Conservation (phyloP, 2,797 vertebrate species). For the Botia almorhae region DNA sequence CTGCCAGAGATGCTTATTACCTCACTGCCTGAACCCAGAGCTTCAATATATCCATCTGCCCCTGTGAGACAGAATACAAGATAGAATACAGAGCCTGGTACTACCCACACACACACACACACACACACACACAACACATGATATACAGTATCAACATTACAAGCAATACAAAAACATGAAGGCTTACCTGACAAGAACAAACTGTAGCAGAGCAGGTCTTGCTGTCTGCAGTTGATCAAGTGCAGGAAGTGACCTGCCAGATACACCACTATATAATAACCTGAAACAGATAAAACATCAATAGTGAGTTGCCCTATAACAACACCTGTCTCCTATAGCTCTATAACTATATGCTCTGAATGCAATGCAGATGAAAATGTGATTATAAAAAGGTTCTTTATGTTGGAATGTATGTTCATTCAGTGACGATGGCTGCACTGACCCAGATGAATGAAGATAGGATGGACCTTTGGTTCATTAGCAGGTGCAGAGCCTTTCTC, state of each 20-base stretch:
- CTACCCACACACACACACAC: background rate
- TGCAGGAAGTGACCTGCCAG: conserved; percentile 89
- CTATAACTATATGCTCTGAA: too few species aligned
- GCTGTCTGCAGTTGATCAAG: conserved; percentile 90
- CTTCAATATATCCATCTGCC: conserved; percentile 73
- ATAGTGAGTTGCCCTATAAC: too few species aligned
- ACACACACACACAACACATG: background rate
- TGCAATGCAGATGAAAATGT: too few species aligned
- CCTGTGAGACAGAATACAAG: conserved; percentile 69
- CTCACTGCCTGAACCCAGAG: conserved; percentile 64
- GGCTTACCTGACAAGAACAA: conserved; percentile 89
- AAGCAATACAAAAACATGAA: background rate
- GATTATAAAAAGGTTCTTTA: background rate
- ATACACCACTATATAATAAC: conserved; percentile 87
- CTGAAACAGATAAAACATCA: conserved; percentile 70
- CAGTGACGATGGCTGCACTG: conserved; percentile 52
- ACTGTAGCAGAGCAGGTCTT: conserved; percentile 89
- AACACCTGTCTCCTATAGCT: too few species aligned
- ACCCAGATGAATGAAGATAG: conserved; percentile 91
- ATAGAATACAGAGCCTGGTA: background rate
- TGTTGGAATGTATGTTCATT: background rate
- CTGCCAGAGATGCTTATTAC: conserved; percentile 70
- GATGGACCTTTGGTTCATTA: conserved; percentile 69
- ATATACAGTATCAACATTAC: background rate
- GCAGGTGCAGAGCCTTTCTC: conserved; percentile 61